phyloP scores from a whole-genome alignment of 23 tunicate genomes.

The Clavelina lepadiformis region DNA sequence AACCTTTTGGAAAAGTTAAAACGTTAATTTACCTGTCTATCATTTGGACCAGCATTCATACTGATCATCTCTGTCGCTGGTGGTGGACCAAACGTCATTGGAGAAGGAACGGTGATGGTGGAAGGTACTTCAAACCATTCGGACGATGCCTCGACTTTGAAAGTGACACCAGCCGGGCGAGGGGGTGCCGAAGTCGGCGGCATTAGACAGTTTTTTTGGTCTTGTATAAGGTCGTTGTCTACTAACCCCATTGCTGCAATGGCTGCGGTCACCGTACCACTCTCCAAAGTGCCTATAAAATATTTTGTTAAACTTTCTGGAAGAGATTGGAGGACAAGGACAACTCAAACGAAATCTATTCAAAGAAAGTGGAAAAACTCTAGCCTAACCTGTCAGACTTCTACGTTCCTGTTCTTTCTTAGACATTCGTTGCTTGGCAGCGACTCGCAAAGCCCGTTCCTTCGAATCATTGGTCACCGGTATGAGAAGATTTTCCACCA shows the following conservation, averaged over 20 bases:
- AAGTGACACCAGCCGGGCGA: slow-evolving; percentile 34
- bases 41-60: slow-evolving; percentile 61
- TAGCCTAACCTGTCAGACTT: slow-evolving; percentile 47
- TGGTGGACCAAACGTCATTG: slow-evolving; percentile 76
- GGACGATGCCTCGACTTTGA: slow-evolving; percentile 63
- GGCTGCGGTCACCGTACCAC: slow-evolving; percentile 82
- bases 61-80: slow-evolving; percentile 74
- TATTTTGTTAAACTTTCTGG: background rate
- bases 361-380: background rate
- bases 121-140: slow-evolving; percentile 70
- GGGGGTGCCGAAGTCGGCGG: slow-evolving; percentile 68
- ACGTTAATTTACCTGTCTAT: slow-evolving; percentile 80
- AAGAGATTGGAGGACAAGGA: too few species aligned
- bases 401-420: slow-evolving; percentile 64
- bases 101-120: slow-evolving; percentile 44
- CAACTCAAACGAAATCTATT: background rate
- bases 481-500: slow-evolving; percentile 56
- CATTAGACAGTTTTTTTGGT: slow-evolving; percentile 9
- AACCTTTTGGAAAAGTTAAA: too few species aligned
- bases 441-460: slow-evolving; percentile 66
- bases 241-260: slow-evolving; percentile 69
- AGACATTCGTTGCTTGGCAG: slow-evolving; percentile 82
- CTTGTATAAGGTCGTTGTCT: slow-evolving; percentile 11
- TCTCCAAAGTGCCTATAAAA: slow-evolving; percentile 59
- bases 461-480: slow-evolving; percentile 80